phyloP scores from a whole-genome alignment of 92 coral and sea anemone species.

The Isaurus tuberculatus region DNA sequence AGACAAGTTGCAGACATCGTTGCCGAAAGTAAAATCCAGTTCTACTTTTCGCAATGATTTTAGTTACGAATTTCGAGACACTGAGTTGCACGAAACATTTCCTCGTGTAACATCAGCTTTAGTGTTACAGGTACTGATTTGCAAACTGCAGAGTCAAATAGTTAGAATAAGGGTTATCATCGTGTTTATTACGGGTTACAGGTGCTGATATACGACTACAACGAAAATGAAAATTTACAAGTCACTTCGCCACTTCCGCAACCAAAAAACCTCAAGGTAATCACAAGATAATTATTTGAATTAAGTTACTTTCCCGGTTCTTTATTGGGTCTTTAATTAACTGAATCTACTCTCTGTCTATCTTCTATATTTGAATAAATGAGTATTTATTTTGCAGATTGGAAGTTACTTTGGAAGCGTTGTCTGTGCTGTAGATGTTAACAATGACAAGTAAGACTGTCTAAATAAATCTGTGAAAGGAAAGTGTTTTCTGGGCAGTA shows the following conservation, averaged over 20 bases:
- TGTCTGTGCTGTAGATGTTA: constrained; percentile 86
- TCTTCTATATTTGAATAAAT: not conserved
- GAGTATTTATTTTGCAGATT: constrained; percentile 50
- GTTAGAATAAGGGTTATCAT: not conserved
- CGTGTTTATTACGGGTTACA: not conserved
- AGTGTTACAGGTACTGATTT: too few relatives aligned
- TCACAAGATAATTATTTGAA: not conserved
- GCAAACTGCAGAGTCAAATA: too few relatives aligned
- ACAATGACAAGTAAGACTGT: constrained; percentile 75
- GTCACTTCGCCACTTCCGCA: constrained; percentile 84
- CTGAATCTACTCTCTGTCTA: not conserved
- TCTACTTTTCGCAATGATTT: too few relatives aligned
- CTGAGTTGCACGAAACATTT: too few relatives aligned
- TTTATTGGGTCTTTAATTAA: not conserved
- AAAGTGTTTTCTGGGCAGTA: not conserved
- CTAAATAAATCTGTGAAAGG: not conserved
- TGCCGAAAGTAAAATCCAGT: too few relatives aligned
- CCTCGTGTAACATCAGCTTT: too few relatives aligned
- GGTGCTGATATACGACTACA: constrained; percentile 69
- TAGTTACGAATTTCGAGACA: too few relatives aligned
- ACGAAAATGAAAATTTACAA: constrained; percentile 22
- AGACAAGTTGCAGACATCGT: too few relatives aligned
- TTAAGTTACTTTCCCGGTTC: not conserved
- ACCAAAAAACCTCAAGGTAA: constrained; percentile 77
- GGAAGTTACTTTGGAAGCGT: constrained; percentile 87